Percentiles rank a stretch among this genome's conserved stretches.
Conservation (phyloP, 1,140 invertebrate genomes). For the Goniozus legneri region DNA sequence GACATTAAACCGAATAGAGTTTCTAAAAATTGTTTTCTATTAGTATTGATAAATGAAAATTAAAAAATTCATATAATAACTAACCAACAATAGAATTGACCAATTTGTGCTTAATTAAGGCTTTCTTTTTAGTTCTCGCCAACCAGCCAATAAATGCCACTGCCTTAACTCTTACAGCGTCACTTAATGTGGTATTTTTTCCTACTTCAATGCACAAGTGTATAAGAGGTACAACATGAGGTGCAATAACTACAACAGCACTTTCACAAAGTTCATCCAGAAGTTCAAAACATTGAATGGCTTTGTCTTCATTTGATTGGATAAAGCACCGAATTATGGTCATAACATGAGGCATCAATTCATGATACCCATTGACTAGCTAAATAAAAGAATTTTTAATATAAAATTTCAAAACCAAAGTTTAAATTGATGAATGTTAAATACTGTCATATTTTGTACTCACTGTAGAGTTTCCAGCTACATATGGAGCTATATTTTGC, state of each 20-base stretch:
- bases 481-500: constrained; percentile 59
- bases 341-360: constrained; percentile 63
- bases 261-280: constrained; percentile 71
- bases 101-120: constrained; percentile 70
- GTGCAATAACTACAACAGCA: constrained; percentile 61
- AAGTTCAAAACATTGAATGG: constrained; percentile 66
- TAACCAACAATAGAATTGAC: constrained; percentile 65
- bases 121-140: constrained; percentile 68
- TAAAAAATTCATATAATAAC: neutral
- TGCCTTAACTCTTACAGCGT: constrained; percentile 64
- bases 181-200: constrained; percentile 56
- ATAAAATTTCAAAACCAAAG: constrained; percentile 1
- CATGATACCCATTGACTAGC: constrained; percentile 62
- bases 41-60: neutral
- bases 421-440: neutral
- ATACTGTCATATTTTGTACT: constrained; percentile 14
- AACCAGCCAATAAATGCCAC: constrained; percentile 66
- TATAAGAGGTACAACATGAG: constrained; percentile 64
- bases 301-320: constrained; percentile 57
- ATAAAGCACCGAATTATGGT: constrained; percentile 59
- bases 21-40: constrained; percentile 30
- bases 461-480: constrained; percentile 61
- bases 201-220: constrained; percentile 66
- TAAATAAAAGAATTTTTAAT: constrained; percentile 25
- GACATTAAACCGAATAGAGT: constrained; percentile 70